These are phyloP conservation scores for Scophthalmus maximus DNA, from an alignment of 2,113 vertebrate genomes.

Conservation along the genomic window DNA sequence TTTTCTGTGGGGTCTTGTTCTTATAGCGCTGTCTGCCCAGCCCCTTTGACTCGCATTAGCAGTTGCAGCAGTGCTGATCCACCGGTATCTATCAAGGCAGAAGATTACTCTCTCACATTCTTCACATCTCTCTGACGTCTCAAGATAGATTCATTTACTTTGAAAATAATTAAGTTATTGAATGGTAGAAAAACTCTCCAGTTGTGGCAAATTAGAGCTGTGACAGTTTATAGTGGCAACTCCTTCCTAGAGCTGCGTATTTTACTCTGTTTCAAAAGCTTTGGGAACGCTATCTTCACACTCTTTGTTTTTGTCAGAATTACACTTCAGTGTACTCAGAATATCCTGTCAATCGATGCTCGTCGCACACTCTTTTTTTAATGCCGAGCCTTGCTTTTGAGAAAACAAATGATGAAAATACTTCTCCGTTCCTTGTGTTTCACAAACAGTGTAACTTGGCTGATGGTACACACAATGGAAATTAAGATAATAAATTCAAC, in stretches of 20 bases:
- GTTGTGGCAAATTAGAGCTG: slow-evolving; percentile 37
- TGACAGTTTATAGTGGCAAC: slow-evolving; percentile 38
- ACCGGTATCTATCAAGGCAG: not conserved
- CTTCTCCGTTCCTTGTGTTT: slow-evolving; percentile 5
- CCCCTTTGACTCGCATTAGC: too few species aligned
- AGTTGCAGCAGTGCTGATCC: not conserved
- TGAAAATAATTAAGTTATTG: slow-evolving; percentile 25
- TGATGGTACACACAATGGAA: slow-evolving; percentile 44
- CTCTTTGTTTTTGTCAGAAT: slow-evolving; percentile 29
- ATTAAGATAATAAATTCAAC: slow-evolving; percentile 64
- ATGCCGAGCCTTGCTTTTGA: slow-evolving; percentile 18
- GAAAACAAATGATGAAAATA: slow-evolving; percentile 3
- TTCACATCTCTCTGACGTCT: not conserved
- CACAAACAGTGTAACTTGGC: slow-evolving; percentile 21
- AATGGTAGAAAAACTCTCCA: slow-evolving; percentile 24
- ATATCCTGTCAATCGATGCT: slow-evolving; percentile 31
- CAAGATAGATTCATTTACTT: not conserved
- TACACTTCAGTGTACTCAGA: slow-evolving; percentile 12
- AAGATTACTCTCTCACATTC: not conserved
- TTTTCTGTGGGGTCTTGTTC: not conserved
- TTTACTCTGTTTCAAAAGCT: slow-evolving; percentile 26
- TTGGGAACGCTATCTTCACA: slow-evolving; percentile 28
- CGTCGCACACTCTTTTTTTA: slow-evolving; percentile 18
- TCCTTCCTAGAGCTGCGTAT: slow-evolving; percentile 21
- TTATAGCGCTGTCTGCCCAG: too few species aligned